A percentile compares a stretch with the other conserved stretches of the same genome.
phyloP scores from a whole-genome alignment of 2,797 vertebrate species.

The Melanogrammus aeglefinus region DNA sequence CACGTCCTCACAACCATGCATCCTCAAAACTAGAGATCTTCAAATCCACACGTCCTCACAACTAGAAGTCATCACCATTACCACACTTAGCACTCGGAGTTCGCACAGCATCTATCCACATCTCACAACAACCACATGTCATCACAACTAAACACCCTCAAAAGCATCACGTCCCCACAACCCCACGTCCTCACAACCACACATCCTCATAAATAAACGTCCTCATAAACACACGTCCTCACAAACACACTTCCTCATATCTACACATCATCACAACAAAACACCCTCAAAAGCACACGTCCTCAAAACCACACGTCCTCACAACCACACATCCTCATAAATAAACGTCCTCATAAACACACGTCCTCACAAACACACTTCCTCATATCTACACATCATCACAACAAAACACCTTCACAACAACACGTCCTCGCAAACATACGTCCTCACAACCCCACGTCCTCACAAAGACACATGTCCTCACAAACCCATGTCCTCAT shows the following conservation, averaged over 20 bases:
- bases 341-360: slow-evolving; percentile 14
- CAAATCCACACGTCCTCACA: neutral
- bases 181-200: neutral
- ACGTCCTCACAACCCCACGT: neutral
- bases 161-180: too few species aligned
- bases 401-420: too few species aligned
- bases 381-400: neutral
- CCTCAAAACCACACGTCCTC: slow-evolving; percentile 21
- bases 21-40: neutral
- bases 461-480: neutral
- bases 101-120: neutral
- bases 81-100: too few species aligned
- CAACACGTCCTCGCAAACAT: slow-evolving; percentile 2
- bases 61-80: neutral
- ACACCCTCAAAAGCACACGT: neutral
- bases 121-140: slow-evolving; percentile 1
- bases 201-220: slow-evolving; percentile 28
- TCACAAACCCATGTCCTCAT: neutral
- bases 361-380: neutral
- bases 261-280: neutral
- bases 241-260: neutral
- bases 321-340: slow-evolving; percentile 13
- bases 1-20: slow-evolving; percentile 2
- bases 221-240: slow-evolving; percentile 8
- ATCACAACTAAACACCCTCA: neutral